Evolutionary conservation across 1,140 invertebrate genomes (phyloP), one percentile per base, ranked within the genome.

Genomic region (Coelopa frigida): DNA sequence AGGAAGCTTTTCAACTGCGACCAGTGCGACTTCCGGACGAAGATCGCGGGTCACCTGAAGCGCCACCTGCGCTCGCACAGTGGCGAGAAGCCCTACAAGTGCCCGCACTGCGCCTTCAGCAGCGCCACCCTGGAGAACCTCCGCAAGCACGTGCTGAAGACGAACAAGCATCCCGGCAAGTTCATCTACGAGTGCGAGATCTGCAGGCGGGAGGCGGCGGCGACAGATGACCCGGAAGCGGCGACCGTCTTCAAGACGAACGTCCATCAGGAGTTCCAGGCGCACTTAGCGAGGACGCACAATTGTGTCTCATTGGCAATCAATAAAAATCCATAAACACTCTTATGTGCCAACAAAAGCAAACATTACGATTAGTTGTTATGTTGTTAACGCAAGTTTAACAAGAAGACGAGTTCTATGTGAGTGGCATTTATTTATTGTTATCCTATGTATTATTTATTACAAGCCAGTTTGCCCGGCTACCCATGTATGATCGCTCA

Each of bases 81-180:
- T 8, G 85, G 87, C 1, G 78, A 83, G 43, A 86, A 89, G 59
- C 90, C 91, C 0, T 94, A 86, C 71, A 78, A 77, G 52, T 96
- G 93, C 70, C 86, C 85, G 5, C 80, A 90, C 62, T 92, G 89
- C 59, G 44, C 69, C 14, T 93, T 87, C 56, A 78, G 78, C 1
- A 89, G 87, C 61, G 89, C 83, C 52, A 85, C 80, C 54, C 60
- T 81, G 81, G 89, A 91, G 65, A 92, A 92, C 66, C 74, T 94
- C 5, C 77, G 89, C 3, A 92, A 91, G 57, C 89, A 94, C 68
- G 79, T 89, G 4, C 62, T 89, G 0, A 81, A 80, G n/a, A 88
- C 85, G 3, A 81, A 76, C 41, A 79, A 83, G 35, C 89, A 94
- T 68, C 75, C 77, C 1, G 87, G 85, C 4, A 77, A 83, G 56